Evolutionary conservation across 92 coral and sea anemone species (phyloP).

Genomic region (Porites lobata): DNA sequence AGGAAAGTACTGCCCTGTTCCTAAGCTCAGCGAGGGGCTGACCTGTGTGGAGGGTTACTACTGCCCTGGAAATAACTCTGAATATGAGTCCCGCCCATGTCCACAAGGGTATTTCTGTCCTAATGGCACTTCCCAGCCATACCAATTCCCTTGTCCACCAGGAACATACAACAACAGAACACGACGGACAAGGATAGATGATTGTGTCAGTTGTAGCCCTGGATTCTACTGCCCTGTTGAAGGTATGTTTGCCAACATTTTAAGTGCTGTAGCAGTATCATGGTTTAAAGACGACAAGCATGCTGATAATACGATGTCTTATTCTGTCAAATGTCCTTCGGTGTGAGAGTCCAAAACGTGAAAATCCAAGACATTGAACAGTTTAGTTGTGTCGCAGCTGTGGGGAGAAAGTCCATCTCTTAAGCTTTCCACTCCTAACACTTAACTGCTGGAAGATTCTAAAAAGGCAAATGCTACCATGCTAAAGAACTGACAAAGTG

Average conservation of each 20-base stretch:
- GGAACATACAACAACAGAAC: slow-evolving; percentile 89
- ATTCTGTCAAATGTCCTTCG: too few species aligned
- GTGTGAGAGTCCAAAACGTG: too few species aligned
- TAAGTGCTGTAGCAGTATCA: background rate
- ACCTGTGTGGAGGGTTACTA: slow-evolving; percentile 90
- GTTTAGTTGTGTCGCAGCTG: too few species aligned
- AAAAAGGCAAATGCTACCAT: too few species aligned
- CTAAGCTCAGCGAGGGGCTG: slow-evolving; percentile 78
- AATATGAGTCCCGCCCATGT: slow-evolving; percentile 92
- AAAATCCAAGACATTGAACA: too few species aligned
- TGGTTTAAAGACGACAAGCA: too few species aligned
- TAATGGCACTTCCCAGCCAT: slow-evolving; percentile 80
- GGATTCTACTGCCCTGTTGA: slow-evolving; percentile 92
- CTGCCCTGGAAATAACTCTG: slow-evolving; percentile 95
- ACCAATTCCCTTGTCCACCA: slow-evolving; percentile 86
- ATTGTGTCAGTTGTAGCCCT: slow-evolving; percentile 89
- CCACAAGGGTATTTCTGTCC: slow-evolving; percentile 96
- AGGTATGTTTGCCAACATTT: slow-evolving; percentile 67
- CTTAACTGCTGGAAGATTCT: too few species aligned
- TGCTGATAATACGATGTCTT: too few species aligned
- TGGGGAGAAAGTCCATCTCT: too few species aligned
- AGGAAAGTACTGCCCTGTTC: slow-evolving; percentile 81
- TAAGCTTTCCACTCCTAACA: too few species aligned
- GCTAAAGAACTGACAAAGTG: too few species aligned
- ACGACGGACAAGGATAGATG: slow-evolving; percentile 70